Conservation (phyloP, 1,140 invertebrate genomes). For the Cotesia chilonis region DNA sequence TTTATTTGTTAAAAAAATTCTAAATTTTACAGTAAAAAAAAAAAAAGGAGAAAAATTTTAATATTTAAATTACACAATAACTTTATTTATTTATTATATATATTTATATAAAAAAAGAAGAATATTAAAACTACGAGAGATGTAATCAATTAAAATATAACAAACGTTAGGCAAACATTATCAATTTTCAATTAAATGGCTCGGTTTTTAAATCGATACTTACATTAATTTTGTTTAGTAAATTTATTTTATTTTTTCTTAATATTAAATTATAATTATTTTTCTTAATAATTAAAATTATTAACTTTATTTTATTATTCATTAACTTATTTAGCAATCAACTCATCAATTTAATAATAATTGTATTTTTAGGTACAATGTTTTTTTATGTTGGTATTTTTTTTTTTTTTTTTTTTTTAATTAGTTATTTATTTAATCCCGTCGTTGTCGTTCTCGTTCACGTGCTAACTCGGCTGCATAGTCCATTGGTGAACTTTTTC, state of each 20-base stretch:
- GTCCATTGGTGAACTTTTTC: constrained; percentile 59
- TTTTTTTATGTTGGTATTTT: constrained; percentile 39
- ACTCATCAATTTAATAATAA: constrained; percentile 7
- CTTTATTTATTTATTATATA: constrained; percentile 3
- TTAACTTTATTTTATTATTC: neutral
- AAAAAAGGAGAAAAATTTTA: too few relatives aligned
- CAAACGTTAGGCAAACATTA: too few relatives aligned
- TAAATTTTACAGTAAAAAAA: too few relatives aligned
- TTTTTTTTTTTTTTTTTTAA: neutral
- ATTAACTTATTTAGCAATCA: neutral
- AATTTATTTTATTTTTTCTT: neutral
- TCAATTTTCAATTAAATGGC: neutral
- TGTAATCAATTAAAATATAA: too few relatives aligned
- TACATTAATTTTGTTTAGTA: too few relatives aligned
- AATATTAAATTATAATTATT: neutral
- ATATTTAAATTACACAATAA: neutral
- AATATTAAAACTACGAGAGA: too few relatives aligned
- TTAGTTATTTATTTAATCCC: constrained; percentile 46
- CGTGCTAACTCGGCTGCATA: constrained; percentile 62
- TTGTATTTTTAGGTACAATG: constrained; percentile 42
- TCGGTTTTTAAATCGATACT: too few relatives aligned
- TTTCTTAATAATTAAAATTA: neutral
- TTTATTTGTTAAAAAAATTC: neutral
- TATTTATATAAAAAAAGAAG: too few relatives aligned
- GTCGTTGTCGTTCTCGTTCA: constrained; percentile 63